These are phyloP conservation scores for Nomada ruficornis DNA, from an alignment of 2,888 invertebrate species.

Conservation along the genomic window DNA sequence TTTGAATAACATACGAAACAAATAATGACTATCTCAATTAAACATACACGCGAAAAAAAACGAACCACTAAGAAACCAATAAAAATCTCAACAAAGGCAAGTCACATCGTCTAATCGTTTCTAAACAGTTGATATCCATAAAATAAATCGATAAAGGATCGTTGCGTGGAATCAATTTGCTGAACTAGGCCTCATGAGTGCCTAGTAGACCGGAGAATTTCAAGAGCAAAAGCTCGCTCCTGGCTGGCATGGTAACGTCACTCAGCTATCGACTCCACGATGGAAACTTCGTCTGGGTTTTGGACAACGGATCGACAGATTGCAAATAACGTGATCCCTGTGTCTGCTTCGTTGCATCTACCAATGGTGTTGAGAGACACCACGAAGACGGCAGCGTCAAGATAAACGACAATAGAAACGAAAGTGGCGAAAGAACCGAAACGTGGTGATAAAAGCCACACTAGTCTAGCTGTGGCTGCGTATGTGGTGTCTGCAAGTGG, in stretches of 20 bases:
- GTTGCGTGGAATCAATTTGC: conserved; percentile 27
- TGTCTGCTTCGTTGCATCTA: conserved; percentile 23
- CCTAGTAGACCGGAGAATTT: conserved; percentile 71
- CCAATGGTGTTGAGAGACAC: conserved; percentile 21
- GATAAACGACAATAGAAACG: not conserved
- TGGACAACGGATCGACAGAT: conserved; percentile 54
- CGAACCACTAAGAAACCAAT: not conserved
- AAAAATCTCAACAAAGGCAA: not conserved
- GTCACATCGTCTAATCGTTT: not conserved
- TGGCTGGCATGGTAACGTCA: conserved; percentile 83
- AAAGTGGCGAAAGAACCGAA: conserved; percentile 2
- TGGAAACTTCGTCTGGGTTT: conserved; percentile 53
- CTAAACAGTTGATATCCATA: not conserved
- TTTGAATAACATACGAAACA: not conserved
- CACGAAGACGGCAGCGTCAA: conserved; percentile 10
- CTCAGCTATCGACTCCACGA: conserved; percentile 84
- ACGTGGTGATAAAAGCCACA: not conserved
- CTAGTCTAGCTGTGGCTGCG: not conserved
- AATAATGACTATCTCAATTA: not conserved
- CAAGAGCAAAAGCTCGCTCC: conserved; percentile 82
- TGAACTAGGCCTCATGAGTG: conserved; percentile 28
- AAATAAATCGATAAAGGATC: conserved; percentile 6
- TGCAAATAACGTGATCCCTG: conserved; percentile 55
- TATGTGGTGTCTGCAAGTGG: conserved; percentile 39
- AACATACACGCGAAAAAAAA: not conserved